Percentiles rank a stretch among this genome's conserved stretches.
Conservation (phyloP, 2,113 vertebrate species). For the Grantiella picta region DNA sequence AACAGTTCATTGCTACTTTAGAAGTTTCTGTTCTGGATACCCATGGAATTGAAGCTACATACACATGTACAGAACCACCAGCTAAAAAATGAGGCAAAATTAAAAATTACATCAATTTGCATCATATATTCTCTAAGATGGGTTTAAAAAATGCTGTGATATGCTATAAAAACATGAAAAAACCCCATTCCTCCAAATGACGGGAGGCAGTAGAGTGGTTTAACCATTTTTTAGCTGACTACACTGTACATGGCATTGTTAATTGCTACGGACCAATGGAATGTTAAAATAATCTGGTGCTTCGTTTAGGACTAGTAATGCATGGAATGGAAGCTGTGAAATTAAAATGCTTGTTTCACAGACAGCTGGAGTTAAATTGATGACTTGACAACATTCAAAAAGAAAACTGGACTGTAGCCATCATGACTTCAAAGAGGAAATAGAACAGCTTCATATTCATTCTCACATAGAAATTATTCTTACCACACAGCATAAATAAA, state of each 20-base stretch:
- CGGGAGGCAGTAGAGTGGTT: background rate
- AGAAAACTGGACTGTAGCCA: background rate
- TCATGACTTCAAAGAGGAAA: background rate
- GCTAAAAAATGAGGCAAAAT: constrained; percentile 40
- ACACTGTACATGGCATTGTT: constrained; percentile 69
- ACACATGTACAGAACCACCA: constrained; percentile 31
- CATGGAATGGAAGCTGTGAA: constrained; percentile 75
- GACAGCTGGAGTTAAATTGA: constrained; percentile 53
- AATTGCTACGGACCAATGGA: constrained; percentile 77
- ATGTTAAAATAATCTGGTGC: constrained; percentile 74
- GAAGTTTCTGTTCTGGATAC: constrained; percentile 61
- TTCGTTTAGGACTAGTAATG: constrained; percentile 72
- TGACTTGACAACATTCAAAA: constrained; percentile 21
- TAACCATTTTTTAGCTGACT: constrained; percentile 58
- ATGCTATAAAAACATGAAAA: background rate
- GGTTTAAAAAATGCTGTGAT: background rate
- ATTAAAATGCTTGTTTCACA: constrained; percentile 74
- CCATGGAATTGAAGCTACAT: constrained; percentile 53
- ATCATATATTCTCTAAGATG: background rate
- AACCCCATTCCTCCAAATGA: background rate
- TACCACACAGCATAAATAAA: background rate
- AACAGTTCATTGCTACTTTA: background rate
- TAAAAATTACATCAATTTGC: background rate
- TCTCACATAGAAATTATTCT: background rate
- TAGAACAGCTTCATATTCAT: background rate